A percentile compares a stretch with the other conserved stretches of the same genome.
These are phyloP conservation scores for Leucophora obtusa DNA, from an alignment of 2,888 invertebrate genomes.

Conservation along the genomic window DNA sequence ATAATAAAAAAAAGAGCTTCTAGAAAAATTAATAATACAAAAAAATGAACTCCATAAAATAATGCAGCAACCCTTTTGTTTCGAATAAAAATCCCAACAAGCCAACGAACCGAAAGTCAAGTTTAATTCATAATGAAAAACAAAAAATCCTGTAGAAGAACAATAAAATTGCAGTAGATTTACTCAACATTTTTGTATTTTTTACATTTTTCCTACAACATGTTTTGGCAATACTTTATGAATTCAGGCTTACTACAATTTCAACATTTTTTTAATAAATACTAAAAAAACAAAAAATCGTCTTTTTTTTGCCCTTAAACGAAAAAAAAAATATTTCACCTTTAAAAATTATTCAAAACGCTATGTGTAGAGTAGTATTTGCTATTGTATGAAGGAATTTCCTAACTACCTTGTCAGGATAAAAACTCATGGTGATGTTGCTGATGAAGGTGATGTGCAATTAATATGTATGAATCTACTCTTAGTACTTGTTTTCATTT, in stretches of 20 bases:
- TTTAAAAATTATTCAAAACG: conserved; percentile 5
- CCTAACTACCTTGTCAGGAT: neutral
- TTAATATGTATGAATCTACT: conserved; percentile 49
- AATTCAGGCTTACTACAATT: conserved; percentile 38
- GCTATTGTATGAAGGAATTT: conserved; percentile 9
- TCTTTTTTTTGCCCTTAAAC: conserved; percentile 13
- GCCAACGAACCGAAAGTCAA: conserved; percentile 75
- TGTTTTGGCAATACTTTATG: conserved; percentile 25
- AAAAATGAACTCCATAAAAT: conserved; percentile 11
- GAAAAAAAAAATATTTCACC: conserved; percentile 6
- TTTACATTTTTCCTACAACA: conserved; percentile 29
- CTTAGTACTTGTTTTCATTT: conserved; percentile 31
- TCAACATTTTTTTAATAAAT: conserved; percentile 27
- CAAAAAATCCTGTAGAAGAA: conserved; percentile 36
- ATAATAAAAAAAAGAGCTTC: conserved; percentile 19
- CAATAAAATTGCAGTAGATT: conserved; percentile 49
- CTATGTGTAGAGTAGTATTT: neutral
- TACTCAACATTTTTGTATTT: conserved; percentile 16
- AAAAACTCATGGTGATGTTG: neutral
- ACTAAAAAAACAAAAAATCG: neutral
- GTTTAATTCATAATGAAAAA: conserved; percentile 75
- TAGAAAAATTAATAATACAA: neutral
- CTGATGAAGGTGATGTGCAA: conserved; percentile 39
- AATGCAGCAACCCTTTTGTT: conserved; percentile 26
- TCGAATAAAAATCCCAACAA: conserved; percentile 3